Conservation (phyloP, 1,140 invertebrate genomes). For the Mamestra configurata region DNA sequence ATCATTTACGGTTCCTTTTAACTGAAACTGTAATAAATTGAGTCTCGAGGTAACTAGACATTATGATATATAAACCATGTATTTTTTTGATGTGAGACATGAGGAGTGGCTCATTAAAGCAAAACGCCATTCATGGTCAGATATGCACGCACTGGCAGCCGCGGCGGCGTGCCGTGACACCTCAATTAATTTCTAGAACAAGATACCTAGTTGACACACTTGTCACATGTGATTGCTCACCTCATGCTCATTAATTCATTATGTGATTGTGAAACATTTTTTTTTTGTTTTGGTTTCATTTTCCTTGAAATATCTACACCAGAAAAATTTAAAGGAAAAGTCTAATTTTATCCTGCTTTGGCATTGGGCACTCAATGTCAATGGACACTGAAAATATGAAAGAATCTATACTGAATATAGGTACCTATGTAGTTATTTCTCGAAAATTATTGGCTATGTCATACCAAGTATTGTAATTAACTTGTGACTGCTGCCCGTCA, state of each 20-base stretch:
- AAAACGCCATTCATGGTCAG: slow-evolving; percentile 51
- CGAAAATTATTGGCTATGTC: not conserved
- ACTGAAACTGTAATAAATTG: too few species aligned
- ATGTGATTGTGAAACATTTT: slow-evolving; percentile 26
- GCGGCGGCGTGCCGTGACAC: slow-evolving; percentile 58
- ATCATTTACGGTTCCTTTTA: too few species aligned
- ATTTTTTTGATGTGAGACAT: slow-evolving; percentile 18
- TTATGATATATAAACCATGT: too few species aligned
- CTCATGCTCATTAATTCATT: slow-evolving; percentile 11
- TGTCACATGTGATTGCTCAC: slow-evolving; percentile 44
- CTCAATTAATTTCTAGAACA: slow-evolving; percentile 58
- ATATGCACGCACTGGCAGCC: slow-evolving; percentile 47
- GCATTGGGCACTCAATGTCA: not conserved
- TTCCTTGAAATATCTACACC: slow-evolving; percentile 27
- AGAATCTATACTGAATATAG: not conserved
- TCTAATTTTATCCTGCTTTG: slow-evolving; percentile 12
- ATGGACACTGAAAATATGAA: not conserved
- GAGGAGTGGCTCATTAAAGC: slow-evolving; percentile 33
- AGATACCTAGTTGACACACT: slow-evolving; percentile 32
- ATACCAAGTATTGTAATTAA: not conserved
- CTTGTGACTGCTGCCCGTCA: too few species aligned
- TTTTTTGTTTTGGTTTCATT: slow-evolving; percentile 14
- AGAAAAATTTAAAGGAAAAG: not conserved
- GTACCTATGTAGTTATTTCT: not conserved
- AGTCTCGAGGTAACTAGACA: too few species aligned